Percentiles rank a stretch among this genome's conserved stretches.
phyloP scores from a whole-genome alignment of 2,113 vertebrate genomes.

The Cyprinodon brontotheroides region DNA sequence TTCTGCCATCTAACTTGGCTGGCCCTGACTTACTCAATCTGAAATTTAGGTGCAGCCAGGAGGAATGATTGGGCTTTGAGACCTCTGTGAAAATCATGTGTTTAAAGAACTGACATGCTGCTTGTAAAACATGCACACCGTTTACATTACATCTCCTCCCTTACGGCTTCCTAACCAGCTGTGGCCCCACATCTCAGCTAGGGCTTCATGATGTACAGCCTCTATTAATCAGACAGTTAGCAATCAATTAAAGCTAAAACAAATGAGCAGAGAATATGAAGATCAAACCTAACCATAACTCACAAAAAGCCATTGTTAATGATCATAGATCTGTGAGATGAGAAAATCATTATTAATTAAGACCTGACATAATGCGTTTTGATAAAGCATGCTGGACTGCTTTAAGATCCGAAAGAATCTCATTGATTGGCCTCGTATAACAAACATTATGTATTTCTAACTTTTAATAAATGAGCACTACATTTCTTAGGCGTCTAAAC shows the following conservation, averaged over 20 bases:
- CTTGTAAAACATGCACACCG: slow-evolving; percentile 65
- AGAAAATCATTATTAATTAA: slow-evolving; percentile 78
- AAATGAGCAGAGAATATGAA: slow-evolving; percentile 90
- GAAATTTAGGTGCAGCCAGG: slow-evolving; percentile 78
- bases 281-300: slow-evolving; percentile 90
- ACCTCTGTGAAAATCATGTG: slow-evolving; percentile 79
- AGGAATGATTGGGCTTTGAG: slow-evolving; percentile 79
- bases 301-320: slow-evolving; percentile 78
- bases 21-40: slow-evolving; percentile 83
- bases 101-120: slow-evolving; percentile 65
- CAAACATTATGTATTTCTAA: slow-evolving; percentile 59
- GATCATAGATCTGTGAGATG: slow-evolving; percentile 47
- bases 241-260: slow-evolving; percentile 95
- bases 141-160: slow-evolving; percentile 81
- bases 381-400: slow-evolving; percentile 63
- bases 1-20: slow-evolving; percentile 76
- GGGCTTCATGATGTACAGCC: slow-evolving; percentile 87
- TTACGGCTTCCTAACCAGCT: slow-evolving; percentile 83
- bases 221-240: slow-evolving; percentile 92
- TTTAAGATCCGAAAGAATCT: slow-evolving; percentile 49
- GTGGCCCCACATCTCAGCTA: slow-evolving; percentile 82
- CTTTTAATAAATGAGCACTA: slow-evolving; percentile 66
- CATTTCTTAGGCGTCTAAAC: slow-evolving; percentile 43
- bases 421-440: slow-evolving; percentile 59
- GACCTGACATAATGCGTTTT: slow-evolving; percentile 69